phyloP scores from a whole-genome alignment of 2,888 invertebrate genomes.

The Drosophila austrosaltans region DNA sequence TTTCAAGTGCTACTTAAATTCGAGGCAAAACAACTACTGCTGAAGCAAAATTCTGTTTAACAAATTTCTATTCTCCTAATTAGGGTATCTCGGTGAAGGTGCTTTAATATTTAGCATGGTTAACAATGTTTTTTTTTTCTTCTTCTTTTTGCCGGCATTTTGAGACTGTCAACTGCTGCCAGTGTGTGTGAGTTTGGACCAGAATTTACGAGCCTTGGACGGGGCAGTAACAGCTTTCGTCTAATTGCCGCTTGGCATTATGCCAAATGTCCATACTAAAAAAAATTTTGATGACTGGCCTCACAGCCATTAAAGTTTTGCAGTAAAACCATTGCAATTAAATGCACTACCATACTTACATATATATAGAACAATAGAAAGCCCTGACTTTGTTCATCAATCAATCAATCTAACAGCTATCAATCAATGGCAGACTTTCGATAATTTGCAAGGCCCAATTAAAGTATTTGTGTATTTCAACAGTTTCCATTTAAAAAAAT shows the following conservation, averaged over 20 bases:
- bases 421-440: conserved; percentile 47
- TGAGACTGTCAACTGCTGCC: conserved; percentile 53
- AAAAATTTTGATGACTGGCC: conserved; percentile 28
- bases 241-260: conserved; percentile 70
- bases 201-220: conserved; percentile 55
- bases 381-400: conserved; percentile 50
- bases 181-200: conserved; percentile 39
- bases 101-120: neutral
- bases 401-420: conserved; percentile 27
- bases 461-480: too few relatives aligned
- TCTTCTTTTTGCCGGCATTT: conserved; percentile 34
- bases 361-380: conserved; percentile 5
- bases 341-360: neutral
- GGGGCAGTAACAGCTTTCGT: conserved; percentile 40
- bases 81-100: neutral
- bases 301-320: conserved; percentile 22
- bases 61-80: conserved; percentile 24
- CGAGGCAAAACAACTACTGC: neutral
- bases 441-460: neutral
- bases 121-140: conserved; percentile 31
- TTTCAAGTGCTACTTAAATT: conserved; percentile 13
- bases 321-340: conserved; percentile 6
- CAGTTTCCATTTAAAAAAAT: too few relatives aligned
- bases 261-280: conserved; percentile 53
- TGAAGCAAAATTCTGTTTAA: too few relatives aligned